Percentiles rank a stretch among this genome's conserved stretches.
phyloP scores from a whole-genome alignment of 2,888 invertebrate species.

The Drosophila neutralis region DNA sequence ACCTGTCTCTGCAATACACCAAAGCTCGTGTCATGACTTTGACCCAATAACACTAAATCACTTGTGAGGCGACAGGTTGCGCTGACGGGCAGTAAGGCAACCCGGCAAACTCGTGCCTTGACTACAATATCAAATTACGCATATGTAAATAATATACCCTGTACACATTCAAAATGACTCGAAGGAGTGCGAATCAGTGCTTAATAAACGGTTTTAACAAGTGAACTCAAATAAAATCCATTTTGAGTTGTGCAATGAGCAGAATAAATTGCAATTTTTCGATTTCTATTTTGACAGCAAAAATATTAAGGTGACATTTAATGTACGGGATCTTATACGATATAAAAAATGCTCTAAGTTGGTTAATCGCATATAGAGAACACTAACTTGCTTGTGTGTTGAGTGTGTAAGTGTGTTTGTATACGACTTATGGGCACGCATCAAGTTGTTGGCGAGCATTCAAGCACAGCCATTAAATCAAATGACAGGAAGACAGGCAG shows the following conservation, averaged over 20 bases:
- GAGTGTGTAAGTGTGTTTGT: conserved; percentile 6
- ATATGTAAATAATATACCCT: conserved; percentile 1
- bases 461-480: conserved; percentile 63
- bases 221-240: neutral
- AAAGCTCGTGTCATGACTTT: conserved; percentile 39
- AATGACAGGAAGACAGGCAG: conserved; percentile 60
- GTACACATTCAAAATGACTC: neutral
- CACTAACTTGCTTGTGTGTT: neutral
- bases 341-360: neutral
- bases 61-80: conserved; percentile 15
- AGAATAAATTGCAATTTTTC: neutral
- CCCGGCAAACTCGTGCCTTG: conserved; percentile 4
- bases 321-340: neutral
- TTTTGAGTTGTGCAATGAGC: neutral
- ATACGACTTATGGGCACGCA: conserved; percentile 50
- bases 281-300: neutral
- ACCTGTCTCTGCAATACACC: conserved; percentile 43
- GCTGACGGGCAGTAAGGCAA: conserved; percentile 12
- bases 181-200: neutral
- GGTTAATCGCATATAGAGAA: neutral
- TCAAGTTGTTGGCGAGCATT: conserved; percentile 58
- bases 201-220: neutral
- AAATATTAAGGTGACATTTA: neutral
- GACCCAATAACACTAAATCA: conserved; percentile 31
- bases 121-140: conserved; percentile 41